Conservation (phyloP, 1,140 invertebrate genomes). For the Tigriopus japonicus region DNA sequence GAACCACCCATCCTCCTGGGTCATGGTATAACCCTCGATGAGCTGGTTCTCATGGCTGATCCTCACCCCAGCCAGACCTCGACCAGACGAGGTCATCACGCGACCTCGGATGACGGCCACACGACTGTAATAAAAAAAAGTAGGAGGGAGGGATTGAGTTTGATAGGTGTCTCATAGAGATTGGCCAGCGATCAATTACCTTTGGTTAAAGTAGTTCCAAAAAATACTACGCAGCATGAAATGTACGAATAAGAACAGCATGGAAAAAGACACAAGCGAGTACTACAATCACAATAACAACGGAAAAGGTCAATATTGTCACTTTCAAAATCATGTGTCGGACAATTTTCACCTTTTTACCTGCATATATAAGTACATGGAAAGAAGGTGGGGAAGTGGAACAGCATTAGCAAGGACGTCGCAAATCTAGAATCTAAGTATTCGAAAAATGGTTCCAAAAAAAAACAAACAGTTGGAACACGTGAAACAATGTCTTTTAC, state of each 20-base stretch:
- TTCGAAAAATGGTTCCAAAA: too few relatives aligned
- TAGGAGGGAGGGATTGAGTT: background rate
- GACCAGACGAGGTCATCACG: constrained; percentile 71
- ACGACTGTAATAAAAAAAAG: constrained; percentile 42
- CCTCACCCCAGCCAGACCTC: constrained; percentile 76
- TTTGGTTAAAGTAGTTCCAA: constrained; percentile 94
- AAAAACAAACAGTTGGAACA: too few relatives aligned
- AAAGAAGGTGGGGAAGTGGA: too few relatives aligned
- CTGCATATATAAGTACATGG: background rate
- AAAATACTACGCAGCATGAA: constrained; percentile 51
- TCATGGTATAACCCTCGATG: constrained; percentile 80
- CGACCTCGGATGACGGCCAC: constrained; percentile 85
- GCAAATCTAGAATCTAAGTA: too few relatives aligned
- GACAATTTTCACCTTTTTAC: background rate
- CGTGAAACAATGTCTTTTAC: too few relatives aligned
- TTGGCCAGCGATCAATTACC: constrained; percentile 36
- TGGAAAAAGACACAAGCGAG: constrained; percentile 8
- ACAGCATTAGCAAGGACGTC: too few relatives aligned
- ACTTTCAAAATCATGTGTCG: background rate
- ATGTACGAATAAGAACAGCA: constrained; percentile 32
- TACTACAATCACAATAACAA: constrained; percentile 11
- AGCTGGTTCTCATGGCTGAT: constrained; percentile 48
- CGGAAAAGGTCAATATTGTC: background rate
- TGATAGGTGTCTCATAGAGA: background rate
- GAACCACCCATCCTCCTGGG: constrained; percentile 78